These are phyloP conservation scores for Panthera uncia DNA, from an alignment of 2,113 vertebrate genomes.

Conservation along the genomic window DNA sequence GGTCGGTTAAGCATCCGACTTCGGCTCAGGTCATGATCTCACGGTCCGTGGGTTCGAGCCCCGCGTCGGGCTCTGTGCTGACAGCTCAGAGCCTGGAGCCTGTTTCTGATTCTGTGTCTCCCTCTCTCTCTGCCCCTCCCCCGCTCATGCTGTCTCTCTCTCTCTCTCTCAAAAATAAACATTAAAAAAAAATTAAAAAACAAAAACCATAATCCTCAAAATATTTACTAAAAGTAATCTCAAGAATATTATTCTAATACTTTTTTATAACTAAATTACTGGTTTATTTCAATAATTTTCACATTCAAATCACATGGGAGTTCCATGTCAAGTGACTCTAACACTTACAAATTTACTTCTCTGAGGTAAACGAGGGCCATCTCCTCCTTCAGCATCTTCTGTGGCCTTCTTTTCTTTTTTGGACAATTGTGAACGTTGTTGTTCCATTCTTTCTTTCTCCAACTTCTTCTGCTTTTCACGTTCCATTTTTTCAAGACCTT, in stretches of 20 bases:
- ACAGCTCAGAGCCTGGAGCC: too few species aligned
- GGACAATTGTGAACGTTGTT: slow-evolving; percentile 93
- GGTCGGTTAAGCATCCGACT: too few species aligned
- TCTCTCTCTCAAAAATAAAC: too few species aligned
- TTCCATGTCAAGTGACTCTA: not conserved
- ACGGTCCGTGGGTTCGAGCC: too few species aligned
- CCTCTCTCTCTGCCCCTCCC: too few species aligned
- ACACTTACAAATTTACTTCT: slow-evolving; percentile 99
- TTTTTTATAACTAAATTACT: slow-evolving; percentile 19
- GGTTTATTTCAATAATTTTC: not conserved
- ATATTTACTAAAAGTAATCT: not conserved
- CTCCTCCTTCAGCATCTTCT: slow-evolving; percentile 88
- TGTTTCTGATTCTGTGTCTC: too few species aligned
- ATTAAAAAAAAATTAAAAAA: too few species aligned
- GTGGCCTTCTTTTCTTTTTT: slow-evolving; percentile 90
- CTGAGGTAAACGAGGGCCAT: slow-evolving; percentile 93
- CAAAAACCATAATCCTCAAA: not conserved
- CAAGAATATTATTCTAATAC: not conserved
- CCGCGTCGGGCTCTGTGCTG: too few species aligned
- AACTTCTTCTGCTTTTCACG: slow-evolving; percentile 97
- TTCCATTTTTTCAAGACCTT: slow-evolving; percentile 99
- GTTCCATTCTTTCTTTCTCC: slow-evolving; percentile 96
- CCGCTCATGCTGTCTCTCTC: too few species aligned
- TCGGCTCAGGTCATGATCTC: too few species aligned
- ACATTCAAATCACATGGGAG: not conserved